phyloP scores from a whole-genome alignment of 2,797 vertebrate species.

The Sibirionetta formosa region DNA sequence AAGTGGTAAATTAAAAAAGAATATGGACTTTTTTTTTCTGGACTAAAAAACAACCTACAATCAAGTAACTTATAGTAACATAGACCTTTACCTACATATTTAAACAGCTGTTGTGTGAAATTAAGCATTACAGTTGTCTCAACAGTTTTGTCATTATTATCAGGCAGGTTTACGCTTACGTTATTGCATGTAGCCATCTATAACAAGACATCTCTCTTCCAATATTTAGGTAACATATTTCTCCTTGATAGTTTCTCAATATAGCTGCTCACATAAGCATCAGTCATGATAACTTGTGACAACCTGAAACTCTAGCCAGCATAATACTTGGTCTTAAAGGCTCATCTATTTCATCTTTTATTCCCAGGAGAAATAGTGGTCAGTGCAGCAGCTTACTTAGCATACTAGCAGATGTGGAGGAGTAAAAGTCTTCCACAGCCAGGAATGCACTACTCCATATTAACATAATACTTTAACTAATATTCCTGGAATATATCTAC shows the following conservation, averaged over 20 bases:
- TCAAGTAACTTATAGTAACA: background rate
- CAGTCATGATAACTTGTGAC: background rate
- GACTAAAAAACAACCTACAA: background rate
- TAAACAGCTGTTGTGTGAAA: background rate
- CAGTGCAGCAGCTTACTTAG: background rate
- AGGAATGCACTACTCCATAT: background rate
- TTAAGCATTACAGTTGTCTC: background rate
- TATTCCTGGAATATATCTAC: background rate
- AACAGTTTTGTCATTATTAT: background rate
- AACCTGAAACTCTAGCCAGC: background rate
- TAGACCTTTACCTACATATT: background rate
- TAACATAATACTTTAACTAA: background rate
- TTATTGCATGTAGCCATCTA: background rate
- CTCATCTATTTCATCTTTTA: background rate
- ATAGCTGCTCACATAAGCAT: background rate
- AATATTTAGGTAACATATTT: background rate
- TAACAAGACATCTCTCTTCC: background rate
- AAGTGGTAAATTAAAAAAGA: background rate
- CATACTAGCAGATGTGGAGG: background rate
- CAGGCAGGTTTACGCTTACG: background rate
- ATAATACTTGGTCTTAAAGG: background rate
- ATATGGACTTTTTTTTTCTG: background rate
- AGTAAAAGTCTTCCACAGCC: background rate
- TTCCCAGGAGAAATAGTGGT: background rate
- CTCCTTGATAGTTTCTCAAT: background rate